Evolutionary conservation across 2,113 vertebrate species (phyloP).

Genomic region (Propithecus coquereli): DNA sequence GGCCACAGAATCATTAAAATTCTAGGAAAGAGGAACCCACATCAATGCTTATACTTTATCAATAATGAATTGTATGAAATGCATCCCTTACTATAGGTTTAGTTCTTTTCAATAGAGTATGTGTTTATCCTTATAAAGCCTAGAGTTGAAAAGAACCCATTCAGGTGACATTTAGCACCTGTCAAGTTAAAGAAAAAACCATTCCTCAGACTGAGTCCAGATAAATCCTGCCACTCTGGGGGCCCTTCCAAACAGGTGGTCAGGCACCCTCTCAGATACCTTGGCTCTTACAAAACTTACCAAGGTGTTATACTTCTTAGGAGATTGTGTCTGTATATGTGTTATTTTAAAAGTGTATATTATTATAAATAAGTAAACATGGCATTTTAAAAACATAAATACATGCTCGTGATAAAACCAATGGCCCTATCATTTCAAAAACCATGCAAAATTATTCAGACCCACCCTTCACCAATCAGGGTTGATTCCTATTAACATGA

Average conservation of each 20-base stretch:
- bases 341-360: background rate
- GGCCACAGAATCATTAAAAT: background rate
- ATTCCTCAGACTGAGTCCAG: background rate
- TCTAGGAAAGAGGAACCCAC: background rate
- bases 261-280: background rate
- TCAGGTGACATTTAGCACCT: background rate
- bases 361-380: background rate
- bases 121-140: background rate
- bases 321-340: background rate
- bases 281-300: background rate
- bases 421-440: conserved; percentile 1
- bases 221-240: background rate
- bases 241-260: background rate
- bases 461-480: background rate
- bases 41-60: background rate
- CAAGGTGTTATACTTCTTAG: background rate
- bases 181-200: conserved; percentile 5
- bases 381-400: background rate
- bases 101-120: background rate
- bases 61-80: background rate
- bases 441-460: background rate
- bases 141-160: background rate
- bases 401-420: background rate
- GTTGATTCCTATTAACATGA: background rate
- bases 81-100: background rate